Percentiles rank a stretch among this genome's conserved stretches.
phyloP scores from a whole-genome alignment of 1,140 invertebrate species.

The Bradysia coprophila region DNA sequence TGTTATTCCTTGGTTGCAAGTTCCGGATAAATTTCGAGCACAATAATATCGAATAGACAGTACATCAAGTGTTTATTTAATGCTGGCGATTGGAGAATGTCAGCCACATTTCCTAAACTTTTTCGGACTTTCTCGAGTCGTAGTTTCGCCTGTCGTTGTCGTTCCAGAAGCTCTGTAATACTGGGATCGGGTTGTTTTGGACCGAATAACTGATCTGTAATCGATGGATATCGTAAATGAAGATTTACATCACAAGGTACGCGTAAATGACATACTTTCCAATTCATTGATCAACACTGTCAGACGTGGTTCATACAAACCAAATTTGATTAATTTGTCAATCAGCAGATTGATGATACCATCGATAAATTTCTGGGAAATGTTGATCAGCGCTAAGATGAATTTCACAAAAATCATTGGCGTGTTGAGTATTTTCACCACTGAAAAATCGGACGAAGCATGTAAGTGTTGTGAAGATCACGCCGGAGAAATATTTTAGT shows the following conservation, averaged over 20 bases:
- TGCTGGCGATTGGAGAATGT: conserved; percentile 2
- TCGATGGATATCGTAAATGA: too few species aligned
- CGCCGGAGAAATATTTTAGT: too few species aligned
- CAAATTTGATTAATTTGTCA: conserved; percentile 1
- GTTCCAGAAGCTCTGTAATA: neutral
- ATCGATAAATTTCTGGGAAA: conserved; percentile 1
- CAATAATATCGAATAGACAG: conserved; percentile 4
- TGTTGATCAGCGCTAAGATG: neutral
- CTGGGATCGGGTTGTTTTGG: neutral
- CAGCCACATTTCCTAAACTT: neutral
- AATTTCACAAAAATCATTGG: neutral
- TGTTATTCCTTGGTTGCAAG: neutral
- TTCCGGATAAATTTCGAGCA: conserved; percentile 4
- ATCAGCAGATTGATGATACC: neutral
- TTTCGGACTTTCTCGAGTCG: conserved; percentile 1
- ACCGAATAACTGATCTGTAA: conserved; percentile 2
- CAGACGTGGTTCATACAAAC: conserved; percentile 2
- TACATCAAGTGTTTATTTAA: conserved; percentile 6
- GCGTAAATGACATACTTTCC: conserved; percentile 1
- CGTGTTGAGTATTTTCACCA: neutral
- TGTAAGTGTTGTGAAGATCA: too few species aligned
- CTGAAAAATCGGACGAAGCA: too few species aligned
- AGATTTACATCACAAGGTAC: too few species aligned
- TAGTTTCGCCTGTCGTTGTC: conserved; percentile 1
- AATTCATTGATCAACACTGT: neutral